Evolutionary conservation across 2,888 invertebrate species (phyloP), one percentile per base, ranked within the genome.

Genomic region (Agelastica alni): DNA sequence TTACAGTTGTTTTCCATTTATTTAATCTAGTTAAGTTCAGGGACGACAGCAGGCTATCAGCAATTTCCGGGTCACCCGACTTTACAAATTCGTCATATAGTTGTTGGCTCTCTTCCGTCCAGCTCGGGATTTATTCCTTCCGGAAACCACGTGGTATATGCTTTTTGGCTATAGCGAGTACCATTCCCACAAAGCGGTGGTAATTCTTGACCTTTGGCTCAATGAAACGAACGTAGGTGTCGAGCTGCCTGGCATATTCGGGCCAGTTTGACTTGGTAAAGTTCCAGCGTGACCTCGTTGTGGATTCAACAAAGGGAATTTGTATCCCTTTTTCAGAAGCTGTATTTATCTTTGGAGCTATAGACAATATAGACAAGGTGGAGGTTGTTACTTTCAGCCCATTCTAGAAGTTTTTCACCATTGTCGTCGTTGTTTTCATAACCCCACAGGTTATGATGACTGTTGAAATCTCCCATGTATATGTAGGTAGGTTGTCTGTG

Each of bases 291-390:
- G n/a, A n/a, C n/a, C n/a, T n/a, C n/a, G n/a, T n/a, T n/a, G n/a
- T n/a, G 3, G 32, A 45, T 45, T 32, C 20, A 12, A 17, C 45
- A n/a, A 45, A 14, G 32, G 18, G 12, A n/a, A 32, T 45, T 45
- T 45, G 45, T 32, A 34, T 46, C 22, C 36, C 18, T 34, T 20
- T 36, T 34, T 46, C 20, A 37, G 22, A 22, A 22, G 22, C 4
- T 22, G 22, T 22, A 7, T 7, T 22, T 22, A 22, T 22, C 22
- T 22, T 22, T 22, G 7, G 7, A 7, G 22, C 22, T 22, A 22
- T 22, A 22, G 22, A 22, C 22, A 22, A 22, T 22, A 22, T 22
- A 22, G 22, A 22, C 22, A 22, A 22, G 22, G 22, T 22, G 22
- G 4, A 22, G 7, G 22, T 7, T 22, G 22, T 22, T 22, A 7